phyloP scores from a whole-genome alignment of 2,797 vertebrate genomes.

The Alcedo atthis region DNA sequence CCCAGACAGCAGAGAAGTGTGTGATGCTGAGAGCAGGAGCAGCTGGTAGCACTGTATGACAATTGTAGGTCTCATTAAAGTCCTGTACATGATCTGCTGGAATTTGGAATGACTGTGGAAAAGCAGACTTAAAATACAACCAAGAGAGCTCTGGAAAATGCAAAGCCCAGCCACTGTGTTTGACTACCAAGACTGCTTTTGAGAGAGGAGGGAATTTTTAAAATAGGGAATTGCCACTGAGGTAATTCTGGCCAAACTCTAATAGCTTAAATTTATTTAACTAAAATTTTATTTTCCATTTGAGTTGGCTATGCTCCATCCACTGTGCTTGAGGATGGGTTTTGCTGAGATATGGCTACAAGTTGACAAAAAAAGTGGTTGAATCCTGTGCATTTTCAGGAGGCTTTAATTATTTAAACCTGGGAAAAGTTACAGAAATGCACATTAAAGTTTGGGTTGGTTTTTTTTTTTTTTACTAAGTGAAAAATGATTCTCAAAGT shows the following conservation, averaged over 20 bases:
- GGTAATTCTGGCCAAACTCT: background rate
- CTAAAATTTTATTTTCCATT: background rate
- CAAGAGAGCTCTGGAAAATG: background rate
- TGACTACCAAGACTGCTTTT: background rate
- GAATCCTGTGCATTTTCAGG: background rate
- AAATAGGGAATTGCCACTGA: background rate
- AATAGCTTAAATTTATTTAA: background rate
- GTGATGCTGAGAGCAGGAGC: background rate
- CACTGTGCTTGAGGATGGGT: background rate
- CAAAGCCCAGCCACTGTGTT: background rate
- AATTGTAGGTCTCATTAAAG: background rate
- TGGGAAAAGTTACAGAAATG: background rate
- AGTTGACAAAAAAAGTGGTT: background rate
- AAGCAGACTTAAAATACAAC: background rate
- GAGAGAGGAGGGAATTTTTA: background rate
- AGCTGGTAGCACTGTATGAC: background rate
- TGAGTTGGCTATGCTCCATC: background rate
- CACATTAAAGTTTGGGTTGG: background rate
- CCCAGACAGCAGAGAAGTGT: background rate
- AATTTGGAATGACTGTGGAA: background rate
- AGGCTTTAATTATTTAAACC: background rate
- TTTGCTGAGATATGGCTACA: background rate
- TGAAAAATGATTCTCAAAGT: background rate
- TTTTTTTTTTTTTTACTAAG: background rate
- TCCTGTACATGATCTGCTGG: background rate